These are phyloP conservation scores for Strongylocentrotus purpuratus DNA, from an alignment of 35 echinoderm and acorn worm species.

Conservation along the genomic window DNA sequence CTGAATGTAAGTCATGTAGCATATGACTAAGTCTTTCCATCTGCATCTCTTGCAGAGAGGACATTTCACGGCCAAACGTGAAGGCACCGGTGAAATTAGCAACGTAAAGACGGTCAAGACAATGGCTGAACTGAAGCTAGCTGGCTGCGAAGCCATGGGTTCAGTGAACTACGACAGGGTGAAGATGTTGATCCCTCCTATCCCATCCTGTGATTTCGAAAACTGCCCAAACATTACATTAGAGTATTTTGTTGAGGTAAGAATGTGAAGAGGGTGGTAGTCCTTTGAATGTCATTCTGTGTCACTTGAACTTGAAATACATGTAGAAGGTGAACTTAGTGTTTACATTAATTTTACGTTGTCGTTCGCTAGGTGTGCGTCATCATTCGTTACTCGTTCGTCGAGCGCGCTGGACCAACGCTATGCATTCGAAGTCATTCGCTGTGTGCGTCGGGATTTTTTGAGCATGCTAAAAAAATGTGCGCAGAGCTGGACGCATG, in stretches of 20 bases:
- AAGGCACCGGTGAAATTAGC: background rate
- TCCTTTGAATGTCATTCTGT: background rate
- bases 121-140: constrained; percentile 2
- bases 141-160: constrained; percentile 9
- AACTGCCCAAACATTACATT: constrained; percentile 8
- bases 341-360: too few species aligned
- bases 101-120: background rate
- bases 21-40: too few species aligned
- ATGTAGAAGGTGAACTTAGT: too few species aligned
- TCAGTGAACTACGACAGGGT: background rate
- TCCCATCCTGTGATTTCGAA: background rate
- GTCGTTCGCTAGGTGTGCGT: too few species aligned
- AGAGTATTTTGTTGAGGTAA: constrained; percentile 27
- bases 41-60: background rate
- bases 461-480: too few species aligned
- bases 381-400: too few species aligned
- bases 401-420: too few species aligned
- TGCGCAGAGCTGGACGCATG: too few species aligned
- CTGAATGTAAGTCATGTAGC: too few species aligned
- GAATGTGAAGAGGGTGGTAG: background rate
- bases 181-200: background rate
- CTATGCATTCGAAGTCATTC: too few species aligned
- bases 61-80: background rate
- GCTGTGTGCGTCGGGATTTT: too few species aligned
- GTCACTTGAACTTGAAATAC: too few species aligned